These are phyloP conservation scores for Camponotus vicinus DNA, from an alignment of 1,140 invertebrate genomes.

Conservation along the genomic window DNA sequence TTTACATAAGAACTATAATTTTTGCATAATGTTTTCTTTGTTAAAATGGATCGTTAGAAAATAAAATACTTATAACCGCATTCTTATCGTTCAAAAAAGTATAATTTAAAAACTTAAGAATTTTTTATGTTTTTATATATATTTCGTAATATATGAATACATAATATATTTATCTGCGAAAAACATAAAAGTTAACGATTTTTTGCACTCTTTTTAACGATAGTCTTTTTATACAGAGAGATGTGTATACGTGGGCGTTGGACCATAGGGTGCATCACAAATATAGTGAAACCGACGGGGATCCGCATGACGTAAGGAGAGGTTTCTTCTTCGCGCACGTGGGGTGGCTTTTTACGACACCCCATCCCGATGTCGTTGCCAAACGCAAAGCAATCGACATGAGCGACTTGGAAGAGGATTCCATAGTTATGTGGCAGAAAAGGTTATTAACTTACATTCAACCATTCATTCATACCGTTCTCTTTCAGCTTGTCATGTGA, in stretches of 20 bases:
- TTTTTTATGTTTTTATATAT: no score
- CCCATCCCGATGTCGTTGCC: conserved; percentile 92
- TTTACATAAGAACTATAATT: not conserved
- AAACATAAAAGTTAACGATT: not conserved
- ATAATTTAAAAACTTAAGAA: no score
- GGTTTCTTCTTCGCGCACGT: conserved; percentile 94
- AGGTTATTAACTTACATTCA: conserved; percentile 84
- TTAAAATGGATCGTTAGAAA: no score
- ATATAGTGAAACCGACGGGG: conserved; percentile 93
- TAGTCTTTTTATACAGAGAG: conserved; percentile 84
- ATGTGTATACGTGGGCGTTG: conserved; percentile 92
- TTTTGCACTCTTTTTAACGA: not conserved
- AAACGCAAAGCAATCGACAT: conserved; percentile 93
- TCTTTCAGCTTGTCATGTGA: not conserved
- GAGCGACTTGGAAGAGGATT: conserved; percentile 94
- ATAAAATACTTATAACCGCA: no score
- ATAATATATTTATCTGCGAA: no score
- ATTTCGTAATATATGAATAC: no score
- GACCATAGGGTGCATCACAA: conserved; percentile 95
- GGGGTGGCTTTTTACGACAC: conserved; percentile 92
- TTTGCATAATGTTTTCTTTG: no score
- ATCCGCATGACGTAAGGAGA: conserved; percentile 93
- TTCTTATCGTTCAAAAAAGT: no score
- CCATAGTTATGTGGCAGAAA: conserved; percentile 95
- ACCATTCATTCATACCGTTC: not conserved